Conservation (phyloP, 1,140 invertebrate genomes). For the Hyles euphorbiae region DNA sequence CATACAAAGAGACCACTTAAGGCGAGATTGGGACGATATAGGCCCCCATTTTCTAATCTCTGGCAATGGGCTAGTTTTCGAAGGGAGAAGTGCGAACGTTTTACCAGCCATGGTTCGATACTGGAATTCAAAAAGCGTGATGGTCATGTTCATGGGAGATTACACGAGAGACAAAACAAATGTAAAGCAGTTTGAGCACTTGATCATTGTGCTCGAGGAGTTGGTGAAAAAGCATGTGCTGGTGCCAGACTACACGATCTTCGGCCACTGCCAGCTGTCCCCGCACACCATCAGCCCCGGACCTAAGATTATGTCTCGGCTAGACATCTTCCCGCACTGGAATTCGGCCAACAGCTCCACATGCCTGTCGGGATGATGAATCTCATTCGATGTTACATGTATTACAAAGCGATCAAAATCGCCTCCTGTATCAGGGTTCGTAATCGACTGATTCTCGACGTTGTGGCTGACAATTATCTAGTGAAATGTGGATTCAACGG, state of each 20-base stretch:
- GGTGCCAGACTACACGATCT: constrained; percentile 34
- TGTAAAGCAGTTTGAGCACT: constrained; percentile 40
- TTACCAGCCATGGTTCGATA: constrained; percentile 39
- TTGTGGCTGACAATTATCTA: no score
- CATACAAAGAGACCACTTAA: constrained; percentile 49
- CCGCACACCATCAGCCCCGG: constrained; percentile 41
- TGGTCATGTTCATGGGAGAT: constrained; percentile 60
- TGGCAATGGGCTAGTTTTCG: constrained; percentile 51
- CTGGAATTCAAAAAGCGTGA: constrained; percentile 45
- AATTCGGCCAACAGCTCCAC: constrained; percentile 25
- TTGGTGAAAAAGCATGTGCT: constrained; percentile 37
- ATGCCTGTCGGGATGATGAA: constrained; percentile 24
- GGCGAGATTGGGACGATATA: constrained; percentile 42
- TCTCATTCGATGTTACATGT: no score
- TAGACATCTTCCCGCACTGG: constrained; percentile 42
- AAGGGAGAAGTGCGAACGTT: constrained; percentile 59
- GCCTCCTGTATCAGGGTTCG: no score
- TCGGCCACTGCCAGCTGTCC: constrained; percentile 48
- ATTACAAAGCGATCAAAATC: no score
- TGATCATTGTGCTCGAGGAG: constrained; percentile 37
- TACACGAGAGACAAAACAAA: constrained; percentile 30
- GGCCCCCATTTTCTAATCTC: constrained; percentile 56
- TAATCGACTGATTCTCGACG: no score
- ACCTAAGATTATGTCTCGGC: constrained; percentile 28
- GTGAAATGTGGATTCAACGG: no score